Evolutionary conservation across 2,797 vertebrate genomes (phyloP), one percentile per base, ranked within the genome.

Genomic region (Crenuchus spilurus): DNA sequence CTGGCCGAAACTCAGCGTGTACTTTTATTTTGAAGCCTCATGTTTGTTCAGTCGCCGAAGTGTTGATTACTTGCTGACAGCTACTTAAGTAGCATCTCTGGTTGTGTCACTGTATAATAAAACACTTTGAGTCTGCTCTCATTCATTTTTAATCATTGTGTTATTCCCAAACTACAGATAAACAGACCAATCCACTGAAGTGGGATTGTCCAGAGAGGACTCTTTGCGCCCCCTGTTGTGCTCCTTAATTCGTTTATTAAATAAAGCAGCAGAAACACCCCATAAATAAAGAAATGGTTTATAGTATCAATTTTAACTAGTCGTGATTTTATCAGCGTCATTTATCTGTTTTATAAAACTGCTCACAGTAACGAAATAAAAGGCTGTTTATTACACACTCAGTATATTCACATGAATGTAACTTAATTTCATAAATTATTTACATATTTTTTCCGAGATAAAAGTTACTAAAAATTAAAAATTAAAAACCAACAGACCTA

Each of bases 1-100:
- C 42, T 42, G 30, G 24, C 16, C 65, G 83, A 83, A 83, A 81
- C 82, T 79, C 44, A 1, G 54, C 49, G 16, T 10, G 49, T 10
- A 41, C 13, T 64, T 18, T 22, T 35, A 54, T 35, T 58, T 55
- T 28, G 30, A 31, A 44, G 42, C 10, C 41, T 39, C 51, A 7
- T 66, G n/a, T 14, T 65, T 61, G 49, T 13, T 55, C 30, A 72
- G 16, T 22, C n/a, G 8, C 30, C 30, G 20, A 18, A n/a, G 31
- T 62, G 69, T 76, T 41, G 11, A 30, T 49, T 48, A 48, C n/a
- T 41, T 30, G 3, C 28, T 10, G 8, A 6, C 3, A 44, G 0
- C 20, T 58, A 51, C 51, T 14, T 51, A 35, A 11, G 48, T 33
- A 61, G 6, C 41, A 14, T 42, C 11, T 28, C 4, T 54, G 13